Conservation (phyloP, 2,113 vertebrate genomes). For the Ammodytes dubius region DNA sequence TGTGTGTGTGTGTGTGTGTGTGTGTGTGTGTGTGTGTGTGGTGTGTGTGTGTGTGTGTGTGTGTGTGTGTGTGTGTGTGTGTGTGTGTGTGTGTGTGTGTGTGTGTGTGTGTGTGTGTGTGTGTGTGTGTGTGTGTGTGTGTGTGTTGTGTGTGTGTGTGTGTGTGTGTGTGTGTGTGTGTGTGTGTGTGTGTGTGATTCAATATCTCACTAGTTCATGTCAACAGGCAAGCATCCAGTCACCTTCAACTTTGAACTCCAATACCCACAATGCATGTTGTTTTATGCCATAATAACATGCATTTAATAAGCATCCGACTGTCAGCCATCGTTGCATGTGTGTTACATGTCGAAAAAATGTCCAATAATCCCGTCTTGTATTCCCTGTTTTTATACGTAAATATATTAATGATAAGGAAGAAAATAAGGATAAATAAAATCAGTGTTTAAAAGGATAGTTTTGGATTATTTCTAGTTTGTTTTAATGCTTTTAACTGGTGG, state of each 20-base stretch:
- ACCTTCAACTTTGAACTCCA: conserved; percentile 20
- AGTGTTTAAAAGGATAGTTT: conserved; percentile 2
- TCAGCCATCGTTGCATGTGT: conserved; percentile 36
- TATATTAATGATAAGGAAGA: not conserved
- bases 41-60: not conserved
- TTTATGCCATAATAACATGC: not conserved
- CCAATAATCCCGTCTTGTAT: not conserved
- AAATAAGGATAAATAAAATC: not conserved
- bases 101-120: not conserved
- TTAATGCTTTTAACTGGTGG: not conserved
- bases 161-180: conserved; percentile 7
- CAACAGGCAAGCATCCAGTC: conserved; percentile 33
- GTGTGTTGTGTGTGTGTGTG: not conserved
- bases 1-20: not conserved
- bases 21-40: not conserved
- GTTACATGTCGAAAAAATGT: conserved; percentile 18
- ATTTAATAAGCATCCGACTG: not conserved
- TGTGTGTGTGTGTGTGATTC: not conserved
- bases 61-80: not conserved
- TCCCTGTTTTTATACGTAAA: conserved; percentile 2
- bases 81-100: not conserved
- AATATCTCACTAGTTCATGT: conserved; percentile 16
- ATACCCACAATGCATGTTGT: not conserved
- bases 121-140: not conserved
- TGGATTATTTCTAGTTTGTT: not conserved